Evolutionary conservation across 2,113 vertebrate genomes (phyloP).

Genomic region (Anolis sagrei): DNA sequence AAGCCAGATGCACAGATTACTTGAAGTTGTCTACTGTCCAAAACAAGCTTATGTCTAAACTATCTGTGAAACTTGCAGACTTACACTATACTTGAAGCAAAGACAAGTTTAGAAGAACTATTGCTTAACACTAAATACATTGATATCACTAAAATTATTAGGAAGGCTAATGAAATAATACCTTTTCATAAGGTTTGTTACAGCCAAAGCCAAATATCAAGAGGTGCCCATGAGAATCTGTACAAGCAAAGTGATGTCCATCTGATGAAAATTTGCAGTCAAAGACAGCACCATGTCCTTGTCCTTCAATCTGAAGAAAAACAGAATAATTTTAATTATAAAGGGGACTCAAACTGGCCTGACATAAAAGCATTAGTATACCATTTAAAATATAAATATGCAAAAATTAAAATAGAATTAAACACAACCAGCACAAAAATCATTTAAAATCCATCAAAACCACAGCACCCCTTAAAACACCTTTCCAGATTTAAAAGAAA

Average conservation of each 20-base stretch:
- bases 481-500: not conserved
- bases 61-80: not conserved
- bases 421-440: no score
- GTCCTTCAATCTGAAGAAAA: slow-evolving; percentile 90
- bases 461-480: not conserved
- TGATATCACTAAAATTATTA: not conserved
- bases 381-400: no score
- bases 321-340: slow-evolving; percentile 5
- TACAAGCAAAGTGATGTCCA: slow-evolving; percentile 95
- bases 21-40: not conserved
- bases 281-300: slow-evolving; percentile 96
- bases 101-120: not conserved
- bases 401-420: no score
- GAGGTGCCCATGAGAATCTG: slow-evolving; percentile 96
- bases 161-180: slow-evolving; percentile 60
- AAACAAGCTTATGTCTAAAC: not conserved
- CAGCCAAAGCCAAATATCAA: slow-evolving; percentile 96
- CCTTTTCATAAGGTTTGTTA: slow-evolving; percentile 93
- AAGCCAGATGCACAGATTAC: not conserved
- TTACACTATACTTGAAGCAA: not conserved
- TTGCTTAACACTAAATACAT: not conserved
- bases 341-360: no score
- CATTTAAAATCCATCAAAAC: no score
- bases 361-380: no score
- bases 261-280: slow-evolving; percentile 98